Base-by-base conservation (phyloP, 2,113 vertebrate genomes). In the Vulpes ferrilata region DNA sequence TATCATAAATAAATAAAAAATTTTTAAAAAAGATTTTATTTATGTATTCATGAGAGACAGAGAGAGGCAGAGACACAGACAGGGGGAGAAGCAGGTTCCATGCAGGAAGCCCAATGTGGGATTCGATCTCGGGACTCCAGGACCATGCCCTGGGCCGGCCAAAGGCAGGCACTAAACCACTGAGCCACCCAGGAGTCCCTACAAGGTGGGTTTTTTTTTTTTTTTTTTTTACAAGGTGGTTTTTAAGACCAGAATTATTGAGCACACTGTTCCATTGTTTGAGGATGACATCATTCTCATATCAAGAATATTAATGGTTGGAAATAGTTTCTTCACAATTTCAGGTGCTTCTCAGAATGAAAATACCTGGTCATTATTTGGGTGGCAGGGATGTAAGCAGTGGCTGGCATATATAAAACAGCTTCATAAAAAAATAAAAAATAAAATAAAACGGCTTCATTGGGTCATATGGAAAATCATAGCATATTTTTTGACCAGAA, bases 401-500 rank as follows among this genome's bases (percentile, higher is more conserved):
- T 78, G 25, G 22, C 53, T 71, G 74, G 48, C 71, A 93, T 43
- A 30, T 81, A 10, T 65, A 67, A 80, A 88, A 88, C 3, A 69
- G 48, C 65, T 73, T 90, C 3, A 7, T 35, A 43, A 43, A 43
- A 43, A 43, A 7, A 43, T 43, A 43, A 43, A 43, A 6, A 43
- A 43, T 43, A 43, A 43, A 43, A 43, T 43, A 43, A 43, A 43
- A 43, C 7, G 7, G 43, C 43, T 93, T 90, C 3, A 7, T 35
- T 15, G 38, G 27, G 69, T 94, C 65, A 93, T 64, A 13, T 53
- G 35, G 43, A 86, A 97, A 94, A 59, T 57, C n/a, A 71, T 82
- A 65, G n/a, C 22, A 25, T 95, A 71, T 81, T 95, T 48, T 94
- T 79, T 92, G 51, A 88, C 51, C 55, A 59, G 76, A 95, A 30